Evolutionary conservation across 2,113 vertebrate genomes (phyloP).

Genomic region (Callocephalon fimbriatum): DNA sequence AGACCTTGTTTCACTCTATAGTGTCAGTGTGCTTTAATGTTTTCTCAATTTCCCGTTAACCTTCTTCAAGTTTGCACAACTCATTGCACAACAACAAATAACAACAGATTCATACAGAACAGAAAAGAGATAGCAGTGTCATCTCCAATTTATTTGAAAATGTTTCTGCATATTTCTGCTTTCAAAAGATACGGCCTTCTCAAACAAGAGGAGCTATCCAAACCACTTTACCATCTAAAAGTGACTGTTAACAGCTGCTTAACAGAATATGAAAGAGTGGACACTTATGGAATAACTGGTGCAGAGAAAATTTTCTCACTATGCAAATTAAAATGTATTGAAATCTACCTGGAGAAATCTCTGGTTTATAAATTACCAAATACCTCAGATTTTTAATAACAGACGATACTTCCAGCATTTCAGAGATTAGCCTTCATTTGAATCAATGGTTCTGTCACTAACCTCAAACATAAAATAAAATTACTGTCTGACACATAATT

Average conservation of each 20-base stretch:
- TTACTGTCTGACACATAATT: not conserved
- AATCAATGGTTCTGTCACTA: not conserved
- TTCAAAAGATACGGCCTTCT: not conserved
- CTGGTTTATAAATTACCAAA: not conserved
- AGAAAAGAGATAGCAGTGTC: not conserved
- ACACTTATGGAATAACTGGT: not conserved
- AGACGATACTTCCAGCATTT: not conserved
- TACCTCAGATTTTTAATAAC: not conserved
- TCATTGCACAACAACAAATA: not conserved
- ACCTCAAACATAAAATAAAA: not conserved
- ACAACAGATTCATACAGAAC: not conserved
- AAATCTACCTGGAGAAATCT: not conserved
- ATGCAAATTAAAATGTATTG: not conserved
- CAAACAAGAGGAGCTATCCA: not conserved
- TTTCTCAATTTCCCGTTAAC: not conserved
- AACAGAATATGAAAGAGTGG: not conserved
- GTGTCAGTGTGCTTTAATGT: not conserved
- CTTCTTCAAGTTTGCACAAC: not conserved
- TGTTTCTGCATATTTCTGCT: not conserved
- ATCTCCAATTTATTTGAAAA: not conserved
- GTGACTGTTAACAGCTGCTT: not conserved
- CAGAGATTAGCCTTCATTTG: not conserved
- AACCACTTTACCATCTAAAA: not conserved
- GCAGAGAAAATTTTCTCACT: not conserved
- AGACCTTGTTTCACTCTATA: not conserved